phyloP scores from a whole-genome alignment of 2,113 vertebrate genomes.

The Vulpes lagopus region DNA sequence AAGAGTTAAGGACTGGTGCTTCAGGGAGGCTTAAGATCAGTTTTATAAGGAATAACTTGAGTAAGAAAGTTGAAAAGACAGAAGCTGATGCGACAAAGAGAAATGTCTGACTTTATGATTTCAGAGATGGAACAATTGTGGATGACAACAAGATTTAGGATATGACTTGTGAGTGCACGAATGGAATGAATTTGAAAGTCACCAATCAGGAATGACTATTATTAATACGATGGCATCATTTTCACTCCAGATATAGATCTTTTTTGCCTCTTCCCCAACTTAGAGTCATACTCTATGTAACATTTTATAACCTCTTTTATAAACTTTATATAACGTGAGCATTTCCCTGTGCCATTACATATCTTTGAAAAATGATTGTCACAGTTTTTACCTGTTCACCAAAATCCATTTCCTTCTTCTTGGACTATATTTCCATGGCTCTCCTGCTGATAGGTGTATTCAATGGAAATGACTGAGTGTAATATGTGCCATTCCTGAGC shows the following conservation, averaged over 20 bases:
- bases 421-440: neutral
- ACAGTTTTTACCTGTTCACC: neutral
- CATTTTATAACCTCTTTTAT: neutral
- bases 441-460: neutral
- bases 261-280: neutral
- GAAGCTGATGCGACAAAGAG: neutral
- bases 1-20: neutral
- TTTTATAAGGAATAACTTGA: neutral
- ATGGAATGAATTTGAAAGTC: neutral
- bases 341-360: neutral
- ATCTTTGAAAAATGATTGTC: neutral
- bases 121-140: neutral
- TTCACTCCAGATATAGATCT: neutral
- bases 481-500: neutral
- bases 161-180: neutral
- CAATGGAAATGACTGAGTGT: neutral
- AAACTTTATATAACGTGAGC: neutral
- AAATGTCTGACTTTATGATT: neutral
- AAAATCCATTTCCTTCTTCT: neutral
- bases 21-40: neutral
- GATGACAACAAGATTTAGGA: neutral
- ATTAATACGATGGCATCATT: neutral
- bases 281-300: neutral
- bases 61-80: neutral
- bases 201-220: neutral